A percentile compares a stretch with the other conserved stretches of the same genome.
Conservation (phyloP, 2,113 vertebrate species). For the Psettodes erumei region DNA sequence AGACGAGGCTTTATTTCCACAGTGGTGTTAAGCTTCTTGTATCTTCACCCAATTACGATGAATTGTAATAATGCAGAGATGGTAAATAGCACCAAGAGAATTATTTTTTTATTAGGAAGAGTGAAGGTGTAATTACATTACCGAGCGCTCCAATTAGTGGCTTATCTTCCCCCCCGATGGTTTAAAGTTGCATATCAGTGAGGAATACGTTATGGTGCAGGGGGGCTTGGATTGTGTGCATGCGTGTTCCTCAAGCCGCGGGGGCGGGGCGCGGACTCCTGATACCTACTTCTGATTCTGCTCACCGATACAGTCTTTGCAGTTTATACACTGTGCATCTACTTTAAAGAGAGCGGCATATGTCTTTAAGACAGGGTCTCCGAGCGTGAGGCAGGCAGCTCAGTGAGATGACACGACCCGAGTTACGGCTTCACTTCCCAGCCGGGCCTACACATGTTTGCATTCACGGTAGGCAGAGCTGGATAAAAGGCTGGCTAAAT, state of each 20-base stretch:
- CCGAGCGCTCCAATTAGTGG: slow-evolving; percentile 44
- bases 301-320: slow-evolving; percentile 24
- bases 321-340: slow-evolving; percentile 19
- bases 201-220: slow-evolving; percentile 20
- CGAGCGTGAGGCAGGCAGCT: slow-evolving; percentile 16
- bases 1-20: slow-evolving; percentile 7
- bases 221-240: background rate
- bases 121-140: slow-evolving; percentile 57
- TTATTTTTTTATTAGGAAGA: slow-evolving; percentile 26
- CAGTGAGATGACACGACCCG: slow-evolving; percentile 21
- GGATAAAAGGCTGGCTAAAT: slow-evolving; percentile 23
- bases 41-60: background rate
- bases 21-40: background rate
- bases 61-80: slow-evolving; percentile 26
- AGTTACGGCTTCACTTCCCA: slow-evolving; percentile 45
- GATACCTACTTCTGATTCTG: slow-evolving; percentile 52
- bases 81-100: slow-evolving; percentile 26
- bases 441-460: slow-evolving; percentile 33
- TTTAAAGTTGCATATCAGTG: slow-evolving; percentile 37
- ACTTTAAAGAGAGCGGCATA: slow-evolving; percentile 31
- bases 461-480: slow-evolving; percentile 26
- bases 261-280: slow-evolving; percentile 20
- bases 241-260: slow-evolving; percentile 18
- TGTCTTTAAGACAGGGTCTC: slow-evolving; percentile 31
- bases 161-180: slow-evolving; percentile 37